These are phyloP conservation scores for Otolemur garnettii DNA, from an alignment of 2,113 vertebrate genomes.

Conservation along the genomic window DNA sequence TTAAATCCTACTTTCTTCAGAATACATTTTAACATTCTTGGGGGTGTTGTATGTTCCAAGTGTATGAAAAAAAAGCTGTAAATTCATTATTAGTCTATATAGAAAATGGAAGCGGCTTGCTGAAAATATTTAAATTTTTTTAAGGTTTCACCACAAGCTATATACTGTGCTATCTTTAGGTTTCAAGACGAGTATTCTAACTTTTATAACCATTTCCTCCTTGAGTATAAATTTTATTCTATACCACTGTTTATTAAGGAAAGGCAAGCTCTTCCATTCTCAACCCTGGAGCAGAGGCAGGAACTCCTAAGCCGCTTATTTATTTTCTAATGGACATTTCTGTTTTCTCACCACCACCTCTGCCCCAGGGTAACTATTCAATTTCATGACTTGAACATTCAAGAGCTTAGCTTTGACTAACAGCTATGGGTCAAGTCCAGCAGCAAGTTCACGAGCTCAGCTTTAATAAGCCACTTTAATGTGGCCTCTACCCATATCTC, in stretches of 20 bases:
- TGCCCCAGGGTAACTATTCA: slow-evolving; percentile 48
- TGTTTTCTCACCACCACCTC: slow-evolving; percentile 34
- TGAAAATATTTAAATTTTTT: slow-evolving; percentile 34
- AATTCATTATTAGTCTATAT: slow-evolving; percentile 3
- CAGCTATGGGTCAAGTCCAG: slow-evolving; percentile 16
- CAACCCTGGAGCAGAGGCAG: not conserved
- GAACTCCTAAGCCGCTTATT: not conserved
- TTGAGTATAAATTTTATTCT: not conserved
- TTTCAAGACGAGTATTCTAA: slow-evolving; percentile 32
- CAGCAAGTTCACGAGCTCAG: slow-evolving; percentile 26
- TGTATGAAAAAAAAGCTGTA: slow-evolving; percentile 11
- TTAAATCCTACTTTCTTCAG: slow-evolving; percentile 47
- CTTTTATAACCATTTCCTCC: slow-evolving; percentile 10
- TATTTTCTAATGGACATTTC: not conserved
- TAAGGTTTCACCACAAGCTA: slow-evolving; percentile 19
- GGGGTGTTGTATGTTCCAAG: not conserved
- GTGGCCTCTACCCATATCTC: not conserved
- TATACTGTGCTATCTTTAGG: not conserved
- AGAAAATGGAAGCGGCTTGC: slow-evolving; percentile 29
- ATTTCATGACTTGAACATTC: slow-evolving; percentile 61
- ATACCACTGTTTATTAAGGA: not conserved
- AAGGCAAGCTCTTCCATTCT: slow-evolving; percentile 52
- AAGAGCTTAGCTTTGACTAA: slow-evolving; percentile 55
- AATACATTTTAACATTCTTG: slow-evolving; percentile 57
- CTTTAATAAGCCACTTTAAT: slow-evolving; percentile 60